phyloP scores from a whole-genome alignment of 2,113 vertebrate genomes.

The Equus quagga region DNA sequence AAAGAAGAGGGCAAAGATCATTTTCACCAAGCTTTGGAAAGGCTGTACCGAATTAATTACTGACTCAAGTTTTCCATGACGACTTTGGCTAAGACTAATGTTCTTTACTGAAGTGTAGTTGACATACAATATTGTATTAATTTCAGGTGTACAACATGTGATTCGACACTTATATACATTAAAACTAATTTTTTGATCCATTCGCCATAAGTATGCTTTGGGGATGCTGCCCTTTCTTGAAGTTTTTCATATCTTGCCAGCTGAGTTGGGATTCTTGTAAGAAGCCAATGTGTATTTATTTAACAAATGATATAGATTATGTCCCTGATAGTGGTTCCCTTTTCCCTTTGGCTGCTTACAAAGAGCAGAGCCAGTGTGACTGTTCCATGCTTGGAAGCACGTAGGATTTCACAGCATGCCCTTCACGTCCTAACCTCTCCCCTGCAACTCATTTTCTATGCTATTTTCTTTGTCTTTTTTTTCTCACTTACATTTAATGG shows the following conservation, averaged over 20 bases:
- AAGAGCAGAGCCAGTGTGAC: background rate
- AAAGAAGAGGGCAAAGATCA: background rate
- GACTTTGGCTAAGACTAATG: background rate
- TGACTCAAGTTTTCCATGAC: background rate
- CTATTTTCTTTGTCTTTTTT: background rate
- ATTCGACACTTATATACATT: too few relatives aligned
- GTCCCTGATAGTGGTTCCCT: background rate
- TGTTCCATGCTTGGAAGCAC: background rate
- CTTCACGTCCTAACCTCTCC: background rate
- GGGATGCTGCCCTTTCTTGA: background rate
- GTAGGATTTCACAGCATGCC: background rate
- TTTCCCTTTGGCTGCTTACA: background rate
- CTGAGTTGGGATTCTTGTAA: background rate
- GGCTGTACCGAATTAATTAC: background rate
- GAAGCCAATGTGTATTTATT: background rate
- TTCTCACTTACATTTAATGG: background rate
- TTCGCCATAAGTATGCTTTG: background rate
- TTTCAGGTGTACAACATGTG: too few relatives aligned
- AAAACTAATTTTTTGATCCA: background rate
- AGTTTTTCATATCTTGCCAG: background rate
- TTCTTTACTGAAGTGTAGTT: background rate
- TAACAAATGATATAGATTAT: background rate
- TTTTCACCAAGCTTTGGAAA: background rate
- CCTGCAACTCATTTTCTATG: background rate
- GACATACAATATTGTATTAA: too few relatives aligned